These are phyloP conservation scores for Orius insidiosus DNA, from an alignment of 1,140 invertebrate genomes.

Conservation along the genomic window DNA sequence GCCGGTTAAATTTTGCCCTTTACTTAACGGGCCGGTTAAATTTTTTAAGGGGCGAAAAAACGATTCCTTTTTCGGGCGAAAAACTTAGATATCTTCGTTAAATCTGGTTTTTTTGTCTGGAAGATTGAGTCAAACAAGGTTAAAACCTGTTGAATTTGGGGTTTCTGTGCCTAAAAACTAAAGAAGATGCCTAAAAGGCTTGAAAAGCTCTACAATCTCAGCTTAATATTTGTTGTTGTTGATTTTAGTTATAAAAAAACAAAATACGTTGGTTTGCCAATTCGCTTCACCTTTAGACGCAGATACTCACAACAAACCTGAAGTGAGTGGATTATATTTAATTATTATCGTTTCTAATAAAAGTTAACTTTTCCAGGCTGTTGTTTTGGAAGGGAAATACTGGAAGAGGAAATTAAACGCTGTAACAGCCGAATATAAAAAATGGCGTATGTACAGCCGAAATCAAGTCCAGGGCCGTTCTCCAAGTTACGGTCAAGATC, in stretches of 20 bases:
- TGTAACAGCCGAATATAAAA: slow-evolving; percentile 97
- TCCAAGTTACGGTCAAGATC: slow-evolving; percentile 53
- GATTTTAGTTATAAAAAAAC: slow-evolving; percentile 78
- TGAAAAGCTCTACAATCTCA: no score
- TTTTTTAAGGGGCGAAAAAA: no score
- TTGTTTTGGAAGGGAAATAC: slow-evolving; percentile 94
- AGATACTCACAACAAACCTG: slow-evolving; percentile 85
- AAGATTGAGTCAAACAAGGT: no score
- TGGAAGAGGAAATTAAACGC: slow-evolving; percentile 95
- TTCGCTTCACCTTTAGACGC: slow-evolving; percentile 89
- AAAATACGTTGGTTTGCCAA: slow-evolving; percentile 79
- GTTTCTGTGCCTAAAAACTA: no score
- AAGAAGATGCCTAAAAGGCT: no score
- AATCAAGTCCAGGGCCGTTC: slow-evolving; percentile 60
- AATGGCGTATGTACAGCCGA: slow-evolving; percentile 93
- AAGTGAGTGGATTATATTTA: slow-evolving; percentile 42
- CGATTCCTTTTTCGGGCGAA: no score
- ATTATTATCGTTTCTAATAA: neutral
- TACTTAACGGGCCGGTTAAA: no score
- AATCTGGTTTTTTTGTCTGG: no score
- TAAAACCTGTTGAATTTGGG: no score
- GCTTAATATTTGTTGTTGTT: no score
- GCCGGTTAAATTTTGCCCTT: no score
- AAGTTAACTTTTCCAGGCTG: slow-evolving; percentile 46
- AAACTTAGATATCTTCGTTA: no score